A percentile compares a stretch with the other conserved stretches of the same genome.
phyloP scores from a whole-genome alignment of 2,797 vertebrate species.

The Phalloptychus januarius region DNA sequence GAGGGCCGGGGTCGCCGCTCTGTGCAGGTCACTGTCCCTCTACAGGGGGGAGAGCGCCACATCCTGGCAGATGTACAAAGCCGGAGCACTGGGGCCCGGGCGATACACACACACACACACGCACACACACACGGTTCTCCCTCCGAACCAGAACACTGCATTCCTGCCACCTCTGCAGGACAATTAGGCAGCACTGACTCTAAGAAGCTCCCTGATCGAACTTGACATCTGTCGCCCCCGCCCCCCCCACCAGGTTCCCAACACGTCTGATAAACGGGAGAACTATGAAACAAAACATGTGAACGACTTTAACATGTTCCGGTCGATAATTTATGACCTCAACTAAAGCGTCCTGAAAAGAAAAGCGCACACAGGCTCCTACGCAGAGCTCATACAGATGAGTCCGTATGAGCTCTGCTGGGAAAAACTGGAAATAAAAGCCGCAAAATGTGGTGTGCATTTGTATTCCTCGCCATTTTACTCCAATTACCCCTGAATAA shows the following conservation, averaged over 20 bases:
- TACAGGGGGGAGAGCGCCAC: constrained; percentile 7
- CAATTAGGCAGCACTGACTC: neutral
- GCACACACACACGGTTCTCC: neutral
- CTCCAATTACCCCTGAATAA: neutral
- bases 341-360: neutral
- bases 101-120: neutral
- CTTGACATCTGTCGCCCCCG: neutral
- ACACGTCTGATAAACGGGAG: neutral
- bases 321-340: neutral
- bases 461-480: neutral
- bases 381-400: neutral
- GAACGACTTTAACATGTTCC: neutral
- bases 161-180: constrained; percentile 6
- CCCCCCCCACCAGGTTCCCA: neutral
- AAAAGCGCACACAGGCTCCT: neutral
- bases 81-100: constrained; percentile 19
- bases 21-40: constrained; percentile 33
- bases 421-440: neutral
- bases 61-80: constrained; percentile 35
- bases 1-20: constrained; percentile 13
- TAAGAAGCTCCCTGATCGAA: neutral
- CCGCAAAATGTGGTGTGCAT: neutral
- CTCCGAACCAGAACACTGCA: neutral
- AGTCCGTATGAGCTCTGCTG: neutral
- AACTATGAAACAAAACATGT: neutral